Conservation (phyloP, 1,140 invertebrate genomes). For the Aphidius ervi region DNA sequence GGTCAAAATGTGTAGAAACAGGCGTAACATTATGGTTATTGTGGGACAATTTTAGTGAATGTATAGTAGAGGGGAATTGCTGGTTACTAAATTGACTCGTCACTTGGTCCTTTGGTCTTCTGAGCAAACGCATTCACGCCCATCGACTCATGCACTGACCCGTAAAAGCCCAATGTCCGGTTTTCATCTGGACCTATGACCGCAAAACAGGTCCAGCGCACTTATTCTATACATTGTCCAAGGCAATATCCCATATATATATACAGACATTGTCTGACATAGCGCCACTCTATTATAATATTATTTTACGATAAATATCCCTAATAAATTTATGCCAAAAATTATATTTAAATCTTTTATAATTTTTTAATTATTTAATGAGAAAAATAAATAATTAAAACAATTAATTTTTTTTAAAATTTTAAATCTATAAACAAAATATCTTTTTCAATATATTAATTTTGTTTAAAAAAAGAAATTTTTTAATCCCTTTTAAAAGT, state of each 20-base stretch:
- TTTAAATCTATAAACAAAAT: too few species aligned
- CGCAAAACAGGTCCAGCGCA: conserved; percentile 33
- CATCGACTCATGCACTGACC: conserved; percentile 36
- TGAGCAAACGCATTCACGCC: conserved; percentile 23
- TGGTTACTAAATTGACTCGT: conserved; percentile 25
- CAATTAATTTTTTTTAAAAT: conserved; percentile 2
- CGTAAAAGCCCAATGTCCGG: conserved; percentile 35
- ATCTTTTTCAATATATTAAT: too few species aligned
- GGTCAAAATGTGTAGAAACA: too few species aligned
- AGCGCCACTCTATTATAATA: conserved; percentile 21
- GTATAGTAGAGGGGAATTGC: background rate
- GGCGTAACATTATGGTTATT: too few species aligned
- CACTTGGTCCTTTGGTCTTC: conserved; percentile 5
- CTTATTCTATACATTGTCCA: background rate
- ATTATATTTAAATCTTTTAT: too few species aligned
- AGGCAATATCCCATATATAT: background rate
- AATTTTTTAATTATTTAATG: too few species aligned
- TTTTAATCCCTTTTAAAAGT: background rate
- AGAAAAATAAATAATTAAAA: too few species aligned
- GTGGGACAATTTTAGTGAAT: background rate
- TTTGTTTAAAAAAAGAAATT: too few species aligned
- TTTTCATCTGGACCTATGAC: conserved; percentile 41
- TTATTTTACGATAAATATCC: conserved; percentile 5
- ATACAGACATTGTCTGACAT: background rate
- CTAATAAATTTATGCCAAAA: background rate